phyloP scores from a whole-genome alignment of 2,888 invertebrate species.

The Rambutsinella grinnellia region DNA sequence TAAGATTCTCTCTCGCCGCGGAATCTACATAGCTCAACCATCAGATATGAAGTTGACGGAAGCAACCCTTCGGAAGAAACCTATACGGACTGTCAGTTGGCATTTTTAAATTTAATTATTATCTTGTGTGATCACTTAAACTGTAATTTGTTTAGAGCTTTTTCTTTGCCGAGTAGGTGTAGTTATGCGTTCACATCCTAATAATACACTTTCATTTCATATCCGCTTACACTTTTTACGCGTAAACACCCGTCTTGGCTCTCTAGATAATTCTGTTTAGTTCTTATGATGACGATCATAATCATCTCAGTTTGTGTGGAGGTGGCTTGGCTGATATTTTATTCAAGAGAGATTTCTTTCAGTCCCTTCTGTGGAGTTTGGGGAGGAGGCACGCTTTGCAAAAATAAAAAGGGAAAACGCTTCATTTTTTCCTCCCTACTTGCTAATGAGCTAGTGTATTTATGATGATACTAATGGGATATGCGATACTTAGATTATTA shows the following conservation, averaged over 20 bases:
- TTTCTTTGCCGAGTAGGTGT: too few species aligned
- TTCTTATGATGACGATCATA: conserved; percentile 12
- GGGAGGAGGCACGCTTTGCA: neutral
- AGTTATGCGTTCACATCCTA: too few species aligned
- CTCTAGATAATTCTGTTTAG: conserved; percentile 33
- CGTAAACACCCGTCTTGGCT: neutral
- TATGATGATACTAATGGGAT: conserved; percentile 2
- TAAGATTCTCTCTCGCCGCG: conserved; percentile 62
- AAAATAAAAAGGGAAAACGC: conserved; percentile 29
- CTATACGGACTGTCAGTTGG: conserved; percentile 62
- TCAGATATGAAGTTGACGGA: conserved; percentile 65
- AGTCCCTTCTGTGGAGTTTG: neutral
- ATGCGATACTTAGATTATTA: neutral
- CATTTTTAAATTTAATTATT: neutral
- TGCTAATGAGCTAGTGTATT: conserved; percentile 45
- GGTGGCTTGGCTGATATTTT: too few species aligned
- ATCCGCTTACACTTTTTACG: conserved; percentile 43
- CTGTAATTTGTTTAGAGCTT: neutral
- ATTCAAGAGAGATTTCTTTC: conserved; percentile 8
- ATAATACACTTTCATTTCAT: conserved; percentile 49
- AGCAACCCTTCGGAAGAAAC: conserved; percentile 62
- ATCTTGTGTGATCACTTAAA: too few species aligned
- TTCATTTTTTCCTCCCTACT: neutral
- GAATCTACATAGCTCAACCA: conserved; percentile 65
- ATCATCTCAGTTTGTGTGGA: neutral